phyloP scores from a whole-genome alignment of 1,140 invertebrate species.

The Protaetia brevitarsis region DNA sequence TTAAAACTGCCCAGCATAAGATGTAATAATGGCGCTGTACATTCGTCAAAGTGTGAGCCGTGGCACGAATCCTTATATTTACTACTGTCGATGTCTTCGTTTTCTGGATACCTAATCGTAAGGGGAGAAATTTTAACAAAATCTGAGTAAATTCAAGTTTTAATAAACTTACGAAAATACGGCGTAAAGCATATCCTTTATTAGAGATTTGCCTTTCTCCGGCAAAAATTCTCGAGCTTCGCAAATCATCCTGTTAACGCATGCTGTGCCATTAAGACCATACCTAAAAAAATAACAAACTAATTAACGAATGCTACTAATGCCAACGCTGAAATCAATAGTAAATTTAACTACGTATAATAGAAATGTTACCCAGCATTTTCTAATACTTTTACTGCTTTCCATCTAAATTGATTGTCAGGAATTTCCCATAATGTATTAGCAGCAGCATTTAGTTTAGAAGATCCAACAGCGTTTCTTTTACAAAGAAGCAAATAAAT shows the following conservation, averaged over 20 bases:
- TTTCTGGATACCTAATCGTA: conserved; percentile 24
- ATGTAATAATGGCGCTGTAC: conserved; percentile 32
- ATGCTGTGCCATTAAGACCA: conserved; percentile 62
- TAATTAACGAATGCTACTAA: too few species aligned
- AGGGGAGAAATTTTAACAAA: conserved; percentile 1
- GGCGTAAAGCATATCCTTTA: conserved; percentile 63
- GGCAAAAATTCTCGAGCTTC: conserved; percentile 59
- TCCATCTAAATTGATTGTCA: too few species aligned
- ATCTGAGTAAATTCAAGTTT: neutral
- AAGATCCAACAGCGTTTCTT: too few species aligned
- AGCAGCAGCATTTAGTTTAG: too few species aligned
- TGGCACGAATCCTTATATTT: conserved; percentile 26
- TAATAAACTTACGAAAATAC: conserved; percentile 58
- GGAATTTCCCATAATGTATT: too few species aligned
- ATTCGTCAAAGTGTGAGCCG: conserved; percentile 18
- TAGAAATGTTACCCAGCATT: too few species aligned
- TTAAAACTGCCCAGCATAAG: conserved; percentile 30
- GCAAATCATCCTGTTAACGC: conserved; percentile 65
- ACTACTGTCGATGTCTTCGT: neutral
- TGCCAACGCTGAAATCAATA: too few species aligned
- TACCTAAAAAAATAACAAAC: conserved; percentile 48
- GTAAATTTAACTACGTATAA: too few species aligned
- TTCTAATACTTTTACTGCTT: too few species aligned
- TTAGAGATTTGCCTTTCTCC: conserved; percentile 58
- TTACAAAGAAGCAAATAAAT: too few species aligned